phyloP scores from a whole-genome alignment of 2,888 invertebrate species.

The Ecliptopera silaceata region DNA sequence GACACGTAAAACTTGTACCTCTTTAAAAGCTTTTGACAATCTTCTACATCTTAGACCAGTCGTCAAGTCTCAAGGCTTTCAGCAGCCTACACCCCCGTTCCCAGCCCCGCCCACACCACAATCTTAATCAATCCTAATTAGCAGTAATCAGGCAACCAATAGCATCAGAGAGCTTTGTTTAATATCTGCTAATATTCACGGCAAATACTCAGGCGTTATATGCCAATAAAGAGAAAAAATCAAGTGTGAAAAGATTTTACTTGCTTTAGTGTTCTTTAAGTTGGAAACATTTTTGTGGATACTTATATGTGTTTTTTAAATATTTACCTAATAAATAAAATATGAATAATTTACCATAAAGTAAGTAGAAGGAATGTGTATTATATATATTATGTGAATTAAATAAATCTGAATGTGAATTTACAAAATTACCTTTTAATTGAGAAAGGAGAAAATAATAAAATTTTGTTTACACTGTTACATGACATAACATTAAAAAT shows the following conservation, averaged over 20 bases:
- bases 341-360: too few relatives aligned
- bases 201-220: not conserved
- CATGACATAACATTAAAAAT: too few relatives aligned
- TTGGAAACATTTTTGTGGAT: not conserved
- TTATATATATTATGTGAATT: too few relatives aligned
- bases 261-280: not conserved
- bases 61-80: slow-evolving; percentile 15
- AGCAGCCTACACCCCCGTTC: slow-evolving; percentile 45
- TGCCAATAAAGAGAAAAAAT: slow-evolving; percentile 11
- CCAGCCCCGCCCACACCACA: slow-evolving; percentile 64
- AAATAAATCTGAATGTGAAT: too few relatives aligned
- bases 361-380: too few relatives aligned
- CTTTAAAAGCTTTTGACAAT: too few relatives aligned
- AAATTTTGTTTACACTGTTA: too few relatives aligned
- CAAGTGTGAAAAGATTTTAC: not conserved
- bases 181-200: not conserved
- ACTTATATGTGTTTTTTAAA: too few relatives aligned
- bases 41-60: slow-evolving; percentile 20
- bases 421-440: too few relatives aligned
- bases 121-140: slow-evolving; percentile 48
- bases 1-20: too few relatives aligned
- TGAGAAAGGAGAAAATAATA: too few relatives aligned
- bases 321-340: too few relatives aligned
- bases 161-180: slow-evolving; percentile 17
- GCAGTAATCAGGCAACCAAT: slow-evolving; percentile 56